Evolutionary conservation across 2,797 vertebrate genomes (phyloP).

Genomic region (Pseudomugil tenellus): DNA sequence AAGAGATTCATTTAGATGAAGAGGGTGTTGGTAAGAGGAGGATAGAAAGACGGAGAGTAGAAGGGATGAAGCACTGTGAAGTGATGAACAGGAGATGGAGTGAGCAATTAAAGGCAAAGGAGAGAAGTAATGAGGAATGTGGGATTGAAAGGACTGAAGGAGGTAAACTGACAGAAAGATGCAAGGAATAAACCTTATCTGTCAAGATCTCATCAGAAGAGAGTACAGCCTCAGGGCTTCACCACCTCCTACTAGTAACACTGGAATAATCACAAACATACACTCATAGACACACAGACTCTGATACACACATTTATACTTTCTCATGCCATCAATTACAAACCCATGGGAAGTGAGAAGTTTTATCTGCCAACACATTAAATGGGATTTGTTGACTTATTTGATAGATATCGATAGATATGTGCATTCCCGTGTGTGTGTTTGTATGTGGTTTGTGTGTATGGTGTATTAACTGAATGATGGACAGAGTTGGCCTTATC

Average conservation of each 20-base stretch:
- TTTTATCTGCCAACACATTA: conserved; percentile 52
- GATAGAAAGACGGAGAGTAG: conserved; percentile 9
- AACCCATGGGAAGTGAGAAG: conserved; percentile 25
- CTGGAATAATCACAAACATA: conserved; percentile 58
- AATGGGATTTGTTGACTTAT: conserved; percentile 48
- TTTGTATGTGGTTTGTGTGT: background rate
- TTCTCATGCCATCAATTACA: background rate
- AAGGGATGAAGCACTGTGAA: conserved; percentile 22
- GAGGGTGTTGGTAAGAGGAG: conserved; percentile 11
- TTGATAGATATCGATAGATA: conserved; percentile 28
- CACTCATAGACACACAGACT: conserved; percentile 1
- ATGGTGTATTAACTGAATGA: conserved; percentile 27
- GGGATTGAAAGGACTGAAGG: conserved; percentile 22
- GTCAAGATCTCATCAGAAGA: conserved; percentile 76
- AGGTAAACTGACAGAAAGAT: conserved; percentile 43
- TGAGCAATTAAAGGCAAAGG: conserved; percentile 49
- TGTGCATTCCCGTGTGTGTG: conserved; percentile 7
- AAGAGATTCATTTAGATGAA: conserved; percentile 27
- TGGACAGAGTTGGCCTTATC: conserved; percentile 20
- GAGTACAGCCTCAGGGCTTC: conserved; percentile 67
- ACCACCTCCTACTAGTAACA: conserved; percentile 66
- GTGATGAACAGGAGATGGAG: conserved; percentile 33
- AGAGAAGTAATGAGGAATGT: conserved; percentile 20
- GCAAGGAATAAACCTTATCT: conserved; percentile 65
- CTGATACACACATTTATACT: conserved; percentile 5